These are phyloP conservation scores for Ectemnius lituratus DNA, from an alignment of 2,888 invertebrate species.

Conservation along the genomic window DNA sequence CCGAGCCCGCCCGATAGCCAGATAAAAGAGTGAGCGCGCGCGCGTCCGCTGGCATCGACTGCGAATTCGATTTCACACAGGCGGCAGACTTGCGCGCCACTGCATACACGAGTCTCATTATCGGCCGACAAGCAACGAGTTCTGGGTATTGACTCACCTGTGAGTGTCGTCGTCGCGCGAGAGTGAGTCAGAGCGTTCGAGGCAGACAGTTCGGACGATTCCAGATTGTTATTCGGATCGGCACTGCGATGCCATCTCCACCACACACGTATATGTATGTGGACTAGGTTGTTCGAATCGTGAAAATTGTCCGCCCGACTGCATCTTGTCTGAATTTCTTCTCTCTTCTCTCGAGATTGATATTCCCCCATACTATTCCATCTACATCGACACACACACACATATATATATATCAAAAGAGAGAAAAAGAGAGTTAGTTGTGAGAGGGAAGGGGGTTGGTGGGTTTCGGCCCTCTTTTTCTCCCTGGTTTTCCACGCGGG, in stretches of 20 bases:
- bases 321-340: no score
- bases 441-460: no score
- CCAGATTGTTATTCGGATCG: slow-evolving; percentile 38
- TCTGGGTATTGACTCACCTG: slow-evolving; percentile 49
- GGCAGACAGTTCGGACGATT: slow-evolving; percentile 20
- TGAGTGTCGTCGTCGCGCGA: slow-evolving; percentile 24
- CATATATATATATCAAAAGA: no score
- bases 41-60: slow-evolving; percentile 11
- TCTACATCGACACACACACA: no score
- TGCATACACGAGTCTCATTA: slow-evolving; percentile 33
- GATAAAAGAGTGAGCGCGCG: slow-evolving; percentile 14
- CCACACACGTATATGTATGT: no score
- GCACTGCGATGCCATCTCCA: not conserved
- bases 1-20: not conserved
- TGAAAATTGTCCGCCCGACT: no score
- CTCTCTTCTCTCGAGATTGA: not conserved
- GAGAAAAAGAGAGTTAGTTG: no score
- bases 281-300: no score
- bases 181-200: slow-evolving; percentile 39
- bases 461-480: not conserved
- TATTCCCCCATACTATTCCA: no score
- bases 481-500: not conserved
- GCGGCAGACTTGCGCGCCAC: slow-evolving; percentile 27
- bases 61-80: slow-evolving; percentile 32
- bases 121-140: slow-evolving; percentile 15